Evolutionary conservation across 1,140 invertebrate genomes (phyloP), one percentile per base, ranked within the genome.

Genomic region (Bombus impatiens): DNA sequence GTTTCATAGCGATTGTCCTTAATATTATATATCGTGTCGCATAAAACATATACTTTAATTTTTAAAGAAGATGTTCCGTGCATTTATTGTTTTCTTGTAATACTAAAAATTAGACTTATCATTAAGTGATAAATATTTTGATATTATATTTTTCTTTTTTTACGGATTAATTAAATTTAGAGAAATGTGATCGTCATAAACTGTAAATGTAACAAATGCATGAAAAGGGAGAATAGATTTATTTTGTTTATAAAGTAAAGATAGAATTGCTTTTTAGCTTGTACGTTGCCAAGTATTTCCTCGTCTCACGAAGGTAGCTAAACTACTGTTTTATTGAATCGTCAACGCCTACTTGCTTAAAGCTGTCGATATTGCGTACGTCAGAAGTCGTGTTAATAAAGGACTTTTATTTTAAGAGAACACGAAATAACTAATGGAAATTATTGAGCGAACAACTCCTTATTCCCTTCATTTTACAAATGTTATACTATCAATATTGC

Each of bases 291-390:
- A 10, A 18, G 25, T 13, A 10, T n/a, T 42, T 62, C 25, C 25
- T n/a, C 25, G 40, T 68, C 57, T 25, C 62, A 32, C 22, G 15
- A 59, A n/a, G 2, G 28, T 65, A 42, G 22, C 37, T 65, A 42
- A 78, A 65, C n/a, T 28, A 32, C 22, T 44, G 22, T 28, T 37
- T 37, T 65, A 62, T 78, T 65, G 57, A 78, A 22, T 65, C 28
- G 37, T 78, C 57, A 65, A 78, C 76, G 59, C 59, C 76, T 62
- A 78, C 76, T 32, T n/a, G 37, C 22, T 32, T 42, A n/a, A 53
- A 42, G 10, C 40, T 78, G 76, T 65, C 59, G 76, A 65, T 65
- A 78, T 22, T 42, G 75, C 22, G 40, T n/a, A 78, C 40, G 57
- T 42, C 57, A 78, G 28, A 59, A 40, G 42, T 25, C 1, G 4